Evolutionary conservation across 2,113 vertebrate genomes (phyloP).

Genomic region (Notarius quadriscutis): DNA sequence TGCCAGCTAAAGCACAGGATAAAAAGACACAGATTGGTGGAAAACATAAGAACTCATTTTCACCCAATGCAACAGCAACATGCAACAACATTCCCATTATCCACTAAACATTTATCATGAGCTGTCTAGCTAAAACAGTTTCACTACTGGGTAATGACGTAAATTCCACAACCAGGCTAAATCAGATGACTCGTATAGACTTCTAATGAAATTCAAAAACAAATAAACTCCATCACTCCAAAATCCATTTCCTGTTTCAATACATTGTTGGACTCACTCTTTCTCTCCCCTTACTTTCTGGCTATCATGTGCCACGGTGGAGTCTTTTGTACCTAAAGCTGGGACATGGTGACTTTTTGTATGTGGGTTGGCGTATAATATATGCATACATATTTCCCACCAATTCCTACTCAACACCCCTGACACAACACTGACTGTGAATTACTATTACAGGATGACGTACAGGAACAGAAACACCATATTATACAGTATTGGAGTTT

Average conservation of each 20-base stretch:
- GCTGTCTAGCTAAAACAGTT: background rate
- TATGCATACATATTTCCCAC: background rate
- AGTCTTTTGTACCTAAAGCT: background rate
- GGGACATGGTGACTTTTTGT: background rate
- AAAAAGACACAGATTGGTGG: background rate
- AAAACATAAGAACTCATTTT: background rate
- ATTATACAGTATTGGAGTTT: background rate
- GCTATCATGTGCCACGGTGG: background rate
- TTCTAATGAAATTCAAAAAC: background rate
- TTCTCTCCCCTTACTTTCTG: background rate
- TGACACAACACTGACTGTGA: background rate
- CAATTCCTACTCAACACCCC: background rate
- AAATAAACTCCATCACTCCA: background rate
- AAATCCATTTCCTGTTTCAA: background rate
- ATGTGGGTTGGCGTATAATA: background rate
- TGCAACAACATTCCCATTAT: background rate
- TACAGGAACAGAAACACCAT: background rate
- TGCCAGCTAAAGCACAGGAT: background rate
- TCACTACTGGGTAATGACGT: background rate
- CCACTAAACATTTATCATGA: background rate
- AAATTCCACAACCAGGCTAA: background rate
- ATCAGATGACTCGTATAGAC: background rate
- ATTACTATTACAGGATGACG: background rate
- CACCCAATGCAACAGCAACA: background rate
- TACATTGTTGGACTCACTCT: background rate